Conservation (phyloP, 1,140 invertebrate species). For the Leptopilina boulardi region DNA sequence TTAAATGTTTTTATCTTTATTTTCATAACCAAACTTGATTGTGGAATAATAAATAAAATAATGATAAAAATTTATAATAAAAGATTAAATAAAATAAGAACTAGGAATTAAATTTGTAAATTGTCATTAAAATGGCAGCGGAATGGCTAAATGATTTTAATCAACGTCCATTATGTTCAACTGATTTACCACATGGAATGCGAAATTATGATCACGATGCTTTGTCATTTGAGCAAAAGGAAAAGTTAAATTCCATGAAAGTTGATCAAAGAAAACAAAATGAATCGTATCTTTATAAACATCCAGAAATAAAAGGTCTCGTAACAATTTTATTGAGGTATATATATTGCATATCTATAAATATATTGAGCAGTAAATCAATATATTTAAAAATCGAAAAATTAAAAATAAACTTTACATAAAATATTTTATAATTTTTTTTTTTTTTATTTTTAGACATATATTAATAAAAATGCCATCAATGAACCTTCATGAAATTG, state of each 20-base stretch:
- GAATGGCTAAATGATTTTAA: conserved; percentile 40
- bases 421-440: not conserved
- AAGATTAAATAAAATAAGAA: no score
- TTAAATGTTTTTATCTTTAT: no score
- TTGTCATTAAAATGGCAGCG: conserved; percentile 33
- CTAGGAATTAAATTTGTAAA: not conserved
- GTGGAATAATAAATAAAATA: no score
- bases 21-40: no score
- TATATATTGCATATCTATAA: not conserved
- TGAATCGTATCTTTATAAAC: conserved; percentile 45
- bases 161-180: not conserved
- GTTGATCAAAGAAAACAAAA: conserved; percentile 38
- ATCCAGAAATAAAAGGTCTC: conserved; percentile 48
- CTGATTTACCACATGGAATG: not conserved
- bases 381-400: no score
- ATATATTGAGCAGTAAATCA: no score
- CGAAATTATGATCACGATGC: conserved; percentile 6
- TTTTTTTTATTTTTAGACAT: conserved; percentile 34
- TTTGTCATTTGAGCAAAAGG: conserved; percentile 34
- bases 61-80: no score
- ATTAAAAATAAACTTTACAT: not conserved
- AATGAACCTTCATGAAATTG: conserved; percentile 44
- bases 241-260: conserved; percentile 35
- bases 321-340: conserved; percentile 49
- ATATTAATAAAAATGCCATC: conserved; percentile 38